Evolutionary conservation across 2,888 invertebrate genomes (phyloP).

Genomic region (Andrena haemorrhoa): DNA sequence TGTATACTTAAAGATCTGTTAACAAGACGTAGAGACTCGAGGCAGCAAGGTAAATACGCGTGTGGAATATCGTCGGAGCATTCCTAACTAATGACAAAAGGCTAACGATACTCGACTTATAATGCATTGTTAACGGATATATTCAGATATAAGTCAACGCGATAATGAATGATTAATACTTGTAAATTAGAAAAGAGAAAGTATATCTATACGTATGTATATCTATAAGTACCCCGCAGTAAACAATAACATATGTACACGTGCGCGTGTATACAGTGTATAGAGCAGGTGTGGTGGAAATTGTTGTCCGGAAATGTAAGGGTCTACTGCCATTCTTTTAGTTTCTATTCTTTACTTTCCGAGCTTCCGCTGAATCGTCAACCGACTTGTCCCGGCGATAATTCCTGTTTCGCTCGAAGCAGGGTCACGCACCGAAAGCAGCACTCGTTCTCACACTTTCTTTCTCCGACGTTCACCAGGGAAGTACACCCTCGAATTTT

Average conservation of each 20-base stretch:
- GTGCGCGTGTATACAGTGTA: constrained; percentile 10
- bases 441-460: not conserved
- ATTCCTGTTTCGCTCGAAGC: not conserved
- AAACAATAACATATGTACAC: constrained; percentile 34
- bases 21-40: not conserved
- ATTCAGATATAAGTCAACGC: constrained; percentile 68
- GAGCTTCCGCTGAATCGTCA: not conserved
- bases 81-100: constrained; percentile 31
- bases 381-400: not conserved
- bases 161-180: constrained; percentile 78
- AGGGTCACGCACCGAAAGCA: not conserved
- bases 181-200: constrained; percentile 84
- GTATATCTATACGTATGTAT: constrained; percentile 77
- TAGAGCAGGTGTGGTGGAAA: constrained; percentile 10
- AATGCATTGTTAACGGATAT: constrained; percentile 76
- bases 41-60: constrained; percentile 1
- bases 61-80: constrained; percentile 42
- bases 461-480: not conserved
- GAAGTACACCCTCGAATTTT: constrained; percentile 7
- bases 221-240: constrained; percentile 18
- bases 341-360: not conserved
- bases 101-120: constrained; percentile 75
- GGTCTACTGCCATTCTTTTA: not conserved
- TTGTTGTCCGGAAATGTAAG: constrained; percentile 18
- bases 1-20: not conserved